phyloP scores from a whole-genome alignment of 2,888 invertebrate species.

The Strigamia transsilvanica region DNA sequence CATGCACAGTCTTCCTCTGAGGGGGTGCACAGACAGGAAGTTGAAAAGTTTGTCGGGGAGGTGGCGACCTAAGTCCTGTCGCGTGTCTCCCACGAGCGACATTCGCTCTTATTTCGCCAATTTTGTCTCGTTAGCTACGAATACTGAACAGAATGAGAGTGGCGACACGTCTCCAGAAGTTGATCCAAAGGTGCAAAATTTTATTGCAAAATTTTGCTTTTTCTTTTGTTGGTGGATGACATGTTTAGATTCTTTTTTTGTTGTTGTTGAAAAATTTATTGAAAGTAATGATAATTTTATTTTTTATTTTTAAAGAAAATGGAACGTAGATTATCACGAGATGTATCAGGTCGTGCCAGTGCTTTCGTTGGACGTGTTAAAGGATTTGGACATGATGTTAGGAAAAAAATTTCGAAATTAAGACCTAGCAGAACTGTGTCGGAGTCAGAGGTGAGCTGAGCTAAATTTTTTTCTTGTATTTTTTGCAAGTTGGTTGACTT shows the following conservation, averaged over 20 bases:
- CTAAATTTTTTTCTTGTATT: neutral
- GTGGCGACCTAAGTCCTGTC: constrained; percentile 4
- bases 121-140: constrained; percentile 20
- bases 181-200: neutral
- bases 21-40: constrained; percentile 14
- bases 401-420: constrained; percentile 78
- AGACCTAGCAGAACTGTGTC: constrained; percentile 61
- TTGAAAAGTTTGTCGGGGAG: constrained; percentile 14
- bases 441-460: constrained; percentile 52
- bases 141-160: constrained; percentile 3
- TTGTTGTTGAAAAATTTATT: neutral
- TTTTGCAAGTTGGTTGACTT: neutral
- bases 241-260: neutral
- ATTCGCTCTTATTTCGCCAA: constrained; percentile 1
- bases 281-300: neutral
- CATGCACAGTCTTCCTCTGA: constrained; percentile 7
- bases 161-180: neutral
- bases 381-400: constrained; percentile 78
- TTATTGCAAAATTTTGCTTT: neutral
- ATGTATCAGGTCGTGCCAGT: constrained; percentile 53
- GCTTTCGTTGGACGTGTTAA: constrained; percentile 73
- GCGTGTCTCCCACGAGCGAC: neutral
- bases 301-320: constrained; percentile 55
- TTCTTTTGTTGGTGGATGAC: neutral
- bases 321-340: constrained; percentile 56